A percentile compares a stretch with the other conserved stretches of the same genome.
Conservation (phyloP, 1,140 invertebrate genomes). For the Phymastichus coffea region DNA sequence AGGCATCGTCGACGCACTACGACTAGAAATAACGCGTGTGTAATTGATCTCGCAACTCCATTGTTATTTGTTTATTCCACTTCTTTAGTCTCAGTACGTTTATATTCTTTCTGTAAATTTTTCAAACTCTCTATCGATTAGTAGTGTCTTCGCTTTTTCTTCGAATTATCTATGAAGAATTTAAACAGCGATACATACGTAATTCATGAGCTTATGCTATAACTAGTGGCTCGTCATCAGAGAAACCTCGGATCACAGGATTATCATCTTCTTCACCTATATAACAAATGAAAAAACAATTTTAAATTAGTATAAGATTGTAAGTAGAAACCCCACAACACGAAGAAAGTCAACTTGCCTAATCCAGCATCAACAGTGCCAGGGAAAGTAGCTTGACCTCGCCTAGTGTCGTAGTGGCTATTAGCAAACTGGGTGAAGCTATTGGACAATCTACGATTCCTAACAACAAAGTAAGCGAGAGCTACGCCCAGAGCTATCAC, state of each 20-base stretch:
- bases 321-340: background rate
- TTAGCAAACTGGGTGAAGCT: constrained; percentile 81
- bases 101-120: background rate
- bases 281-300: background rate
- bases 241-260: constrained; percentile 86
- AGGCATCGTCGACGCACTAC: constrained; percentile 27
- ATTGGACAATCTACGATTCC: constrained; percentile 73
- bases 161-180: constrained; percentile 3
- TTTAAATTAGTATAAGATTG: background rate
- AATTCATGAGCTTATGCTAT: constrained; percentile 67
- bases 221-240: constrained; percentile 90
- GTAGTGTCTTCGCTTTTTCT: constrained; percentile 28
- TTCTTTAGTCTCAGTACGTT: background rate
- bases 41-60: constrained; percentile 21
- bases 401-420: constrained; percentile 82
- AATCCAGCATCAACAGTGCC: constrained; percentile 65
- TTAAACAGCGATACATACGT: background rate
- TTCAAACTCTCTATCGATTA: constrained; percentile 20
- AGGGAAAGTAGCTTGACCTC: constrained; percentile 79
- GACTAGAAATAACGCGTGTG: constrained; percentile 27
- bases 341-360: constrained; percentile 51
- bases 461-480: constrained; percentile 66
- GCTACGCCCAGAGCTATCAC: constrained; percentile 63
- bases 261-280: constrained; percentile 80
- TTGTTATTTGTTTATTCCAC: background rate